Conservation (phyloP, 2,797 vertebrate species). For the Coranthus polyacanthus region DNA sequence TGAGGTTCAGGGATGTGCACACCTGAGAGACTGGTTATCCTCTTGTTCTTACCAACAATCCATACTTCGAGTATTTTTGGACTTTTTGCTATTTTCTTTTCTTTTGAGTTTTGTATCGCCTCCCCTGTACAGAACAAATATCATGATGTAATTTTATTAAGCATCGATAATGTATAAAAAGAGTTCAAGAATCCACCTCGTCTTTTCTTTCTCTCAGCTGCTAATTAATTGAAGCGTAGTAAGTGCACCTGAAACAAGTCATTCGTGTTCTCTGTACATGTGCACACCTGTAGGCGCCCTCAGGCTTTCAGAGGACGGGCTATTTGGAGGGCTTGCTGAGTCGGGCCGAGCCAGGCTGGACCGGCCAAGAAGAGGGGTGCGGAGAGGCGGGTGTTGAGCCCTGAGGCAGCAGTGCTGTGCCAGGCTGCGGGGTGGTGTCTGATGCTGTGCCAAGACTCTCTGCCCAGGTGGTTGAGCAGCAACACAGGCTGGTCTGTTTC, state of each 20-base stretch:
- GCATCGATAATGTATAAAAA: conserved; percentile 31
- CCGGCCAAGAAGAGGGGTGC: conserved; percentile 60
- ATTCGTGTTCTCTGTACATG: conserved; percentile 44
- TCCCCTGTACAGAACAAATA: conserved; percentile 58
- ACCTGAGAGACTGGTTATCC: conserved; percentile 1
- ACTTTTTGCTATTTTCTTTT: conserved; percentile 19
- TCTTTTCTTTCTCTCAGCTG: neutral
- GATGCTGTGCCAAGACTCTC: conserved; percentile 83
- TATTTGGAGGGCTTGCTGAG: conserved; percentile 61
- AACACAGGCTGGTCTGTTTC: conserved; percentile 86
- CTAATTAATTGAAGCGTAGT: conserved; percentile 32
- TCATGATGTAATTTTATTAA: conserved; percentile 50
- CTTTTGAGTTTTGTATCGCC: conserved; percentile 41
- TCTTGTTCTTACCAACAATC: neutral
- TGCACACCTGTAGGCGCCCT: conserved; percentile 71
- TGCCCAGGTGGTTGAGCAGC: conserved; percentile 85
- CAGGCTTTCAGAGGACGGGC: conserved; percentile 54
- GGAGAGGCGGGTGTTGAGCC: conserved; percentile 75
- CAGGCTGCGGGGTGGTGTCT: conserved; percentile 82
- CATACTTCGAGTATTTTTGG: conserved; percentile 23
- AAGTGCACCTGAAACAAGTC: conserved; percentile 39
- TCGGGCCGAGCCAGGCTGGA: conserved; percentile 47
- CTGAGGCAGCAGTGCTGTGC: conserved; percentile 72
- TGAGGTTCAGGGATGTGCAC: conserved; percentile 44
- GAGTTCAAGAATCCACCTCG: neutral